phyloP scores from a whole-genome alignment of 2,888 invertebrate species.

The Synergus gifuensis region DNA sequence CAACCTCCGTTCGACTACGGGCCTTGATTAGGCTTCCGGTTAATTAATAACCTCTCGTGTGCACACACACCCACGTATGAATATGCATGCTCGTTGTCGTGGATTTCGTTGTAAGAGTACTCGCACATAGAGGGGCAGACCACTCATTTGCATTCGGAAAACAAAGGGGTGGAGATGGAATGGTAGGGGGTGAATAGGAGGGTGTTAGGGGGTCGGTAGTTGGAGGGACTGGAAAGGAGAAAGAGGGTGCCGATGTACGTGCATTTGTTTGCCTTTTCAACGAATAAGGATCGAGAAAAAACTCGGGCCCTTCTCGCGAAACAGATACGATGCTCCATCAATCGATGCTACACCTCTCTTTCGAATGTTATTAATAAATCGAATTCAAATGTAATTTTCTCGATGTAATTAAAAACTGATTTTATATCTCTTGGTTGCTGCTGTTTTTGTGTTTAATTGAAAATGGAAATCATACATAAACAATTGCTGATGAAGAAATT shows the following conservation, averaged over 20 bases:
- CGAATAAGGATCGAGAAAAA: slow-evolving; percentile 26
- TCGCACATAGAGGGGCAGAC: slow-evolving; percentile 61
- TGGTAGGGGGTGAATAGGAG: slow-evolving; percentile 34
- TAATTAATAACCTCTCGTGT: slow-evolving; percentile 80
- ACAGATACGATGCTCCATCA: neutral
- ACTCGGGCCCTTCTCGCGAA: neutral
- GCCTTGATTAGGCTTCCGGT: slow-evolving; percentile 81
- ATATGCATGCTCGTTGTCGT: slow-evolving; percentile 75
- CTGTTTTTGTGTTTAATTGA: slow-evolving; percentile 33
- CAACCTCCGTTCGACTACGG: slow-evolving; percentile 66
- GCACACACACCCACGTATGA: slow-evolving; percentile 73
- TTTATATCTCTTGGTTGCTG: neutral
- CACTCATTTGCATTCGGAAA: slow-evolving; percentile 76
- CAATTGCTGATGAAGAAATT: slow-evolving; percentile 1
- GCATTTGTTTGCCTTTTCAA: slow-evolving; percentile 32
- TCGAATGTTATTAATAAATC: slow-evolving; percentile 22
- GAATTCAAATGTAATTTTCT: slow-evolving; percentile 20
- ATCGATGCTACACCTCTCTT: slow-evolving; percentile 1
- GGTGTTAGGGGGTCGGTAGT: slow-evolving; percentile 17
- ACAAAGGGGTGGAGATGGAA: slow-evolving; percentile 68
- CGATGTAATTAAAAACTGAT: slow-evolving; percentile 13
- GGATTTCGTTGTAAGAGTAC: slow-evolving; percentile 70
- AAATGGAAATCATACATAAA: neutral
- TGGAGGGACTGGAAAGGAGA: slow-evolving; percentile 1
- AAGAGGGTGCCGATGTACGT: slow-evolving; percentile 21